Evolutionary conservation across 2,888 invertebrate genomes (phyloP).

Genomic region (Elegia similella): DNA sequence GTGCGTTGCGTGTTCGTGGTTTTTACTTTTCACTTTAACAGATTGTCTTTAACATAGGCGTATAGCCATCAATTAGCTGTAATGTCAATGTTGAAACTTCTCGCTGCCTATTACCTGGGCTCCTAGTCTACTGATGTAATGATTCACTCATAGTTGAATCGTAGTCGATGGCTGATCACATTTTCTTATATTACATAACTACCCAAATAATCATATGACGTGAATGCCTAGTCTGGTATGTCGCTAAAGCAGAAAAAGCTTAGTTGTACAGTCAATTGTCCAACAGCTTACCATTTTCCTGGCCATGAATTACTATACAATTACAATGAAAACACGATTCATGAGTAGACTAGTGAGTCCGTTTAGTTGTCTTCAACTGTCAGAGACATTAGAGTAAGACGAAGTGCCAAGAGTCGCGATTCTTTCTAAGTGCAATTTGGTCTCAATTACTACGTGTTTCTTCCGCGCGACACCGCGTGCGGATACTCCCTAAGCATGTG

Average conservation of each 20-base stretch:
- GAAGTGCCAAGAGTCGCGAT: slow-evolving; percentile 75
- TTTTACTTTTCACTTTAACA: slow-evolving; percentile 4
- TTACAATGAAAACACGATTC: not conserved
- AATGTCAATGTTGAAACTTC: slow-evolving; percentile 12
- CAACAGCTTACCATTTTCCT: not conserved
- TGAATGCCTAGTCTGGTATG: too few species aligned
- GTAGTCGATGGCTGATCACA: not conserved
- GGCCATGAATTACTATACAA: not conserved
- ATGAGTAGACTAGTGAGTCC: not conserved
- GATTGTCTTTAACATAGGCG: slow-evolving; percentile 7
- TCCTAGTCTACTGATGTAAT: not conserved
- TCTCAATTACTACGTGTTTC: slow-evolving; percentile 55
- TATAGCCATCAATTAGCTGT: slow-evolving; percentile 14
- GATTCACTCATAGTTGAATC: not conserved
- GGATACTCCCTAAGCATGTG: slow-evolving; percentile 6
- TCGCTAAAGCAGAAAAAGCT: too few species aligned
- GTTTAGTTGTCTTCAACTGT: slow-evolving; percentile 15
- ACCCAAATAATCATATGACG: too few species aligned
- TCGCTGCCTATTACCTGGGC: slow-evolving; percentile 9
- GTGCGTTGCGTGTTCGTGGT: slow-evolving; percentile 6
- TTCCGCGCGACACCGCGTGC: not conserved
- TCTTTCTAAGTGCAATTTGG: slow-evolving; percentile 73
- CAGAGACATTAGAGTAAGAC: slow-evolving; percentile 59
- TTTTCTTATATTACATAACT: too few species aligned
- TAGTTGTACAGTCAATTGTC: too few species aligned